Percentiles rank a stretch among this genome's conserved stretches.
Evolutionary conservation across 2,888 invertebrate genomes (phyloP).

Genomic region (Petrophora chlorosata): DNA sequence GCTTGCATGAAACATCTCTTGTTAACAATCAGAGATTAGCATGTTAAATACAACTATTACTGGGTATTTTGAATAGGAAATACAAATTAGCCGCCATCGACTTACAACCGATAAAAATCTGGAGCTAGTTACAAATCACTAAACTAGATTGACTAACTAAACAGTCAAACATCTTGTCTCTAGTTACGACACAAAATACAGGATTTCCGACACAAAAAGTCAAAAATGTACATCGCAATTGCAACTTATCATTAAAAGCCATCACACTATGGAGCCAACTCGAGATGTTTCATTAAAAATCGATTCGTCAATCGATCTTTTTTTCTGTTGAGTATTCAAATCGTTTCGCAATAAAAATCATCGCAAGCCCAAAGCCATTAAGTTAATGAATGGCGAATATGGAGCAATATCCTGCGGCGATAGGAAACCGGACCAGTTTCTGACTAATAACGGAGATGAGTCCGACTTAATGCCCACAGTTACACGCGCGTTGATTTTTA

Average conservation of each 20-base stretch:
- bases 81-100: constrained; percentile 43
- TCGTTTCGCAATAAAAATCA: constrained; percentile 66
- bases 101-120: constrained; percentile 28
- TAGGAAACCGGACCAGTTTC: constrained; percentile 75
- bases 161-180: constrained; percentile 1
- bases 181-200: constrained; percentile 9
- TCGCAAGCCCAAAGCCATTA: constrained; percentile 63
- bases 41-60: constrained; percentile 44
- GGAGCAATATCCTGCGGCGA: constrained; percentile 77
- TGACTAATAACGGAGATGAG: constrained; percentile 75
- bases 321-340: constrained; percentile 23
- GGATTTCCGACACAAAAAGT: constrained; percentile 14
- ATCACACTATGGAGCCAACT: constrained; percentile 7
- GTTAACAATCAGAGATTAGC: constrained; percentile 76
- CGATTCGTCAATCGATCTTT: constrained; percentile 27
- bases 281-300: constrained; percentile 40
- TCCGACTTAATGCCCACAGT: constrained; percentile 38
- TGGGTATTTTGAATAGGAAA: constrained; percentile 52
- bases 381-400: constrained; percentile 74
- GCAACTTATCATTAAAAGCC: constrained; percentile 14
- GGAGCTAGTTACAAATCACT: constrained; percentile 14
- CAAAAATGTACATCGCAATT: constrained; percentile 2
- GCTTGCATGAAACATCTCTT: constrained; percentile 65
- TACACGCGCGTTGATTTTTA: constrained; percentile 36
- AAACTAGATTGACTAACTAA: constrained; percentile 14